Percentiles rank a stretch among this genome's conserved stretches.
Evolutionary conservation across 2,888 invertebrate species (phyloP).

Genomic region (Calameuta idolon): DNA sequence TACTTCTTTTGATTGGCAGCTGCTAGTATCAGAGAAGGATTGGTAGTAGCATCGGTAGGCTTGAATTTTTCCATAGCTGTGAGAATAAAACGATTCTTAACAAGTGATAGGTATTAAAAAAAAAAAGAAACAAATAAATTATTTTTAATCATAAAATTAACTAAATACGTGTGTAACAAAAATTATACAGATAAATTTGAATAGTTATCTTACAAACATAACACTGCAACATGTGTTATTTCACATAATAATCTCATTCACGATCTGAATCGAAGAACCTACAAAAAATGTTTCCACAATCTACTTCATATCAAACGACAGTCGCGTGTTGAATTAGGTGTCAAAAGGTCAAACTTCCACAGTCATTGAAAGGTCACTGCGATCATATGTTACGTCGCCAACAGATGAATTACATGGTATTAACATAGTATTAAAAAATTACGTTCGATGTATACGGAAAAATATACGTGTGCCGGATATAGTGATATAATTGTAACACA

Average conservation of each 20-base stretch:
- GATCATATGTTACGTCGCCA: neutral
- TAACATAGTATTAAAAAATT: neutral
- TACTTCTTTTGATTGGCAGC: constrained; percentile 97
- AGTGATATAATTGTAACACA: neutral
- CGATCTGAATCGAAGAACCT: neutral
- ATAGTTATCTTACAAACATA: neutral
- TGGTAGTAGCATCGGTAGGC: constrained; percentile 99
- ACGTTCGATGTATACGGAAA: neutral
- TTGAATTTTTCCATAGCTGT: constrained; percentile 95
- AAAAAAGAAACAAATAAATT: constrained; percentile 23
- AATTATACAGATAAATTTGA: neutral
- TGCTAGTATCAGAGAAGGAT: constrained; percentile 95
- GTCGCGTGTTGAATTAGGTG: neutral
- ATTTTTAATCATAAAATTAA: constrained; percentile 8
- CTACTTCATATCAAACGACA: neutral
- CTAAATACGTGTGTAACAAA: neutral
- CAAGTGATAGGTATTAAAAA: constrained; percentile 20
- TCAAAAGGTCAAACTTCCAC: neutral
- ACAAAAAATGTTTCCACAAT: neutral
- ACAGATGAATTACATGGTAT: neutral
- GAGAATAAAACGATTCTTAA: constrained; percentile 36
- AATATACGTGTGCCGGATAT: neutral
- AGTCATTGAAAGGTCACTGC: neutral
- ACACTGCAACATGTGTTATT: too few species aligned
- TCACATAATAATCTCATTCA: neutral